phyloP scores from a whole-genome alignment of 2,888 invertebrate species.

The Drosophila percnosoma region DNA sequence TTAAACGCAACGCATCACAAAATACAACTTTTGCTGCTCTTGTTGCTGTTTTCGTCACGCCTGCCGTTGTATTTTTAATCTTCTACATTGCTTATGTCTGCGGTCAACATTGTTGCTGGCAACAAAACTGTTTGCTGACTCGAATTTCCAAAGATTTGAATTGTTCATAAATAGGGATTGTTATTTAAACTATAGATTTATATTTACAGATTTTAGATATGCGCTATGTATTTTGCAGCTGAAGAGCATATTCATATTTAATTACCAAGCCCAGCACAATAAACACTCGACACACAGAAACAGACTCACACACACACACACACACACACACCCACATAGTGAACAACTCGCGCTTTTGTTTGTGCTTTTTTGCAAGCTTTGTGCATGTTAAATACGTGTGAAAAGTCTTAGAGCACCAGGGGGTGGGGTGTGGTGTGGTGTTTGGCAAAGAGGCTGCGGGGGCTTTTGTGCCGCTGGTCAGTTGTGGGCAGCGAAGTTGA shows the following conservation, averaged over 20 bases:
- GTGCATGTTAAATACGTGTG: slow-evolving; percentile 70
- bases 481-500: slow-evolving; percentile 68
- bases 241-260: slow-evolving; percentile 42
- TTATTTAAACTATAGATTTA: not conserved
- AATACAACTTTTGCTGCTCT: slow-evolving; percentile 10
- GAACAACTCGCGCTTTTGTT: slow-evolving; percentile 56
- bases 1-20: slow-evolving; percentile 32
- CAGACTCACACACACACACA: slow-evolving; percentile 15
- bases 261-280: slow-evolving; percentile 31
- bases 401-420: slow-evolving; percentile 39
- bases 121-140: slow-evolving; percentile 9
- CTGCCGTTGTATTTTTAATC: slow-evolving; percentile 20
- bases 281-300: slow-evolving; percentile 24
- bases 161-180: not conserved
- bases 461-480: slow-evolving; percentile 47
- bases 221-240: not conserved
- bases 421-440: not conserved
- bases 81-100: slow-evolving; percentile 16
- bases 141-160: not conserved
- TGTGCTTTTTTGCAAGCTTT: slow-evolving; percentile 60
- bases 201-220: not conserved
- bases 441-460: slow-evolving; percentile 3
- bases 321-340: slow-evolving; percentile 9
- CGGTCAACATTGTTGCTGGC: slow-evolving; percentile 42
- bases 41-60: slow-evolving; percentile 19